Evolutionary conservation across 2,888 invertebrate species (phyloP).

Genomic region (Mallateleia sp.): DNA sequence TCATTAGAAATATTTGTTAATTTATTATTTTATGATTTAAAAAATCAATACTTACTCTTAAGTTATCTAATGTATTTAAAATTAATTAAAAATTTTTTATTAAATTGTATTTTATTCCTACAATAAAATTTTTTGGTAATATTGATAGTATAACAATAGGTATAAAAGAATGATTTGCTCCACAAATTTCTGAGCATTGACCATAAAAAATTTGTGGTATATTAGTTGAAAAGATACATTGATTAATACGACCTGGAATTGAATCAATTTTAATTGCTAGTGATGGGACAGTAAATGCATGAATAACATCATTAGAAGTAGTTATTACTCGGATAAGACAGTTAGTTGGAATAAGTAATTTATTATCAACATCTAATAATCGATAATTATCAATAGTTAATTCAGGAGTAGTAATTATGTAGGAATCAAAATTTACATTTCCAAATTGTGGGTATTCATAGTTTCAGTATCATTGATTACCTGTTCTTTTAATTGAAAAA

Average conservation of each 20-base stretch:
- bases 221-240: slow-evolving; percentile 91
- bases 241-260: slow-evolving; percentile 92
- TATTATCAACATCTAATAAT: slow-evolving; percentile 92
- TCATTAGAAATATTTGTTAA: slow-evolving; percentile 85
- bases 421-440: slow-evolving; percentile 91
- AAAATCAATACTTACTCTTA: slow-evolving; percentile 91
- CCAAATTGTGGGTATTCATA: slow-evolving; percentile 93
- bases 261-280: slow-evolving; percentile 93
- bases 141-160: slow-evolving; percentile 93
- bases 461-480: slow-evolving; percentile 93
- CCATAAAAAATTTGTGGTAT: slow-evolving; percentile 93
- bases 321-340: slow-evolving; percentile 92
- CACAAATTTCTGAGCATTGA: slow-evolving; percentile 96
- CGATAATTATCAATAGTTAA: slow-evolving; percentile 90
- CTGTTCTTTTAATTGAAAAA: slow-evolving; percentile 92
- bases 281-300: slow-evolving; percentile 92
- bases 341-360: slow-evolving; percentile 91
- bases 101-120: slow-evolving; percentile 90
- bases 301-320: slow-evolving; percentile 92
- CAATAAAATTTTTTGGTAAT: slow-evolving; percentile 87
- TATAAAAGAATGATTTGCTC: slow-evolving; percentile 95
- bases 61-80: background rate
- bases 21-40: slow-evolving; percentile 91
- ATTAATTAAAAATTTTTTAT: slow-evolving; percentile 89
- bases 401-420: too few species aligned